Conservation (phyloP, 2,113 vertebrate genomes). For the Labeo rohita region DNA sequence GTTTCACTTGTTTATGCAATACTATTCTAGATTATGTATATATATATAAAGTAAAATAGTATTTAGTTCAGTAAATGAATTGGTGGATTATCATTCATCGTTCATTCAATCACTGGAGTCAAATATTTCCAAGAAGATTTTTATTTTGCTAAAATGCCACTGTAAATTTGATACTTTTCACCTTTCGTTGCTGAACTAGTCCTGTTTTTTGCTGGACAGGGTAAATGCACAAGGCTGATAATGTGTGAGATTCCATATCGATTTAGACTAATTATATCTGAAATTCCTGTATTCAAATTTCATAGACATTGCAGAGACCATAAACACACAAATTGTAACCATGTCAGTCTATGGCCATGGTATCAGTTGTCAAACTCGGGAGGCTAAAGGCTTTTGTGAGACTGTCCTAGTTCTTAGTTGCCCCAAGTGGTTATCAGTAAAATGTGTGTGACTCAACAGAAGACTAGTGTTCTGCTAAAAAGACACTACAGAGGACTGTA, state of each 20-base stretch:
- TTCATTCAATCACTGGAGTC: neutral
- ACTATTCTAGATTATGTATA: neutral
- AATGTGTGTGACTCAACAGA: conserved; percentile 40
- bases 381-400: conserved; percentile 39
- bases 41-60: neutral
- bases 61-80: neutral
- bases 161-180: neutral
- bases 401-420: conserved; percentile 25
- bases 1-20: neutral
- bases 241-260: neutral
- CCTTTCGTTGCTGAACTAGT: neutral
- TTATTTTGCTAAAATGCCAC: neutral
- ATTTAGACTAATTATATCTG: neutral
- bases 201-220: neutral
- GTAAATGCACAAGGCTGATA: neutral
- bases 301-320: conserved; percentile 30
- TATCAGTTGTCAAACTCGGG: conserved; percentile 44
- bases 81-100: neutral
- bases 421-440: conserved; percentile 34
- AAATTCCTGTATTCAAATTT: neutral
- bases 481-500: conserved; percentile 1
- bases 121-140: neutral
- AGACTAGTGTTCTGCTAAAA: conserved; percentile 2
- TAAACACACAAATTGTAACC: neutral
- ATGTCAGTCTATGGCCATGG: conserved; percentile 10